Evolutionary conservation across 37 sponge, comb jelly and placozoan species (phyloP), one percentile per base, ranked within the genome.

Genomic region (Oscarella lobularis): DNA sequence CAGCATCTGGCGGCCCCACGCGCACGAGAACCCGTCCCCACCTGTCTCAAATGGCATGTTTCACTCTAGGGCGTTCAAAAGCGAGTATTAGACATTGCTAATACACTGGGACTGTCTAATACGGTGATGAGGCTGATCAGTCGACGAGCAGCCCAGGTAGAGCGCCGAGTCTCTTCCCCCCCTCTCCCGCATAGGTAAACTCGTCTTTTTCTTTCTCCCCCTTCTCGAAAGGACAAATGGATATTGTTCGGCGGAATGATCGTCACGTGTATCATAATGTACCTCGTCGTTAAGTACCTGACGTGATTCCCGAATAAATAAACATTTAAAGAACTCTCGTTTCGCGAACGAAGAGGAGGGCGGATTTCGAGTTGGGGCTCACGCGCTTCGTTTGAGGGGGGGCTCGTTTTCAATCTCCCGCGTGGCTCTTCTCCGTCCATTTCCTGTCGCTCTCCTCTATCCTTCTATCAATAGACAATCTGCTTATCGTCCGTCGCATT

Each of bases 181-280:
- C 20, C 20, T 9, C 9, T 48, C 20, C 9, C 9, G 9, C 9
- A 48, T 48, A 20, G 20, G 20, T 48, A 48, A 48, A 27, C 20
- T 27, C 9, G 9, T 48, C 9, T 48, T 48, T 48, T 27, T 27
- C 20, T 9, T 48, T 48, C 20, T 48, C 60, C 9, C 20, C 20
- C 60, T 20, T n/a, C n/a, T n/a, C n/a, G n/a, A n/a, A n/a, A 48
- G 60, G 60, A 48, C 60, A 48, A 48, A 48, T 48, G 60, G 60
- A 48, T 48, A 27, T 9, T 48, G 20, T 48, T 48, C 20, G 60
- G 60, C 20, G 60, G 60, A 9, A 48, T 48, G 60, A 48, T 48
- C 9, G 60, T 48, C 14, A 48, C 60, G 9, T 48, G 60, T 48
- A 48, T 48, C 20, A 48, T 48, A 27, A 48, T 48, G 60, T 48